A percentile compares a stretch with the other conserved stretches of the same genome.
phyloP scores from a whole-genome alignment of 2,797 vertebrate genomes.

The Martes flavigula region DNA sequence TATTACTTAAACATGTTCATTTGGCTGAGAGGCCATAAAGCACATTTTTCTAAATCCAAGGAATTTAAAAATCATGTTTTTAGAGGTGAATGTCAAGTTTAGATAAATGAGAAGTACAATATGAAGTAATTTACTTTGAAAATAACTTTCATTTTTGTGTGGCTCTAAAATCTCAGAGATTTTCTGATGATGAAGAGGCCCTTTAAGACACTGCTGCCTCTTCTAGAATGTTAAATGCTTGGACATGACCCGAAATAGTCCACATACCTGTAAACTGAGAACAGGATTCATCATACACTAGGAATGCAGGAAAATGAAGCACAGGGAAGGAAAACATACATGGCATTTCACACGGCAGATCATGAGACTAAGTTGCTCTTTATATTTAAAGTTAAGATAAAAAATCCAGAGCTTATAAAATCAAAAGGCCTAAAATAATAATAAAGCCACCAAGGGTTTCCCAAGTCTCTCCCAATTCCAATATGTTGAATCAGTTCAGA shows the following conservation, averaged over 20 bases:
- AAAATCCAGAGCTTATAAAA: constrained; percentile 19
- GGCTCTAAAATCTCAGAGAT: constrained; percentile 38
- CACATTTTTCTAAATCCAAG: neutral
- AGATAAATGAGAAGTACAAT: constrained; percentile 21
- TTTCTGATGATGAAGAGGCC: constrained; percentile 41
- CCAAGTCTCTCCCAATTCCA: neutral
- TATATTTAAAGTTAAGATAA: neutral
- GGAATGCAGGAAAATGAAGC: constrained; percentile 60
- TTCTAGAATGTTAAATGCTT: constrained; percentile 64
- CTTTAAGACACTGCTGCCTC: constrained; percentile 49
- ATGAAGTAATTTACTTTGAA: constrained; percentile 41
- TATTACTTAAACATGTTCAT: neutral
- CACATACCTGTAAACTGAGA: constrained; percentile 74
- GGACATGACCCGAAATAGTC: constrained; percentile 61
- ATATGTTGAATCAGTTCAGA: neutral
- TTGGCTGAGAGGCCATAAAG: neutral
- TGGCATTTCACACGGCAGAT: neutral
- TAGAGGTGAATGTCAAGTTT: neutral
- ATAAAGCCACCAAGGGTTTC: neutral
- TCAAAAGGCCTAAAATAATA: constrained; percentile 34
- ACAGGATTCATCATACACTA: constrained; percentile 44
- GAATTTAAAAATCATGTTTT: neutral
- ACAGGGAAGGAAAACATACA: constrained; percentile 20
- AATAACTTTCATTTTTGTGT: constrained; percentile 53
- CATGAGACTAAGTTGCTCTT: neutral